A percentile compares a stretch with the other conserved stretches of the same genome.
Evolutionary conservation across 2,797 vertebrate genomes (phyloP).

Genomic region (Sandelia bainsii): DNA sequence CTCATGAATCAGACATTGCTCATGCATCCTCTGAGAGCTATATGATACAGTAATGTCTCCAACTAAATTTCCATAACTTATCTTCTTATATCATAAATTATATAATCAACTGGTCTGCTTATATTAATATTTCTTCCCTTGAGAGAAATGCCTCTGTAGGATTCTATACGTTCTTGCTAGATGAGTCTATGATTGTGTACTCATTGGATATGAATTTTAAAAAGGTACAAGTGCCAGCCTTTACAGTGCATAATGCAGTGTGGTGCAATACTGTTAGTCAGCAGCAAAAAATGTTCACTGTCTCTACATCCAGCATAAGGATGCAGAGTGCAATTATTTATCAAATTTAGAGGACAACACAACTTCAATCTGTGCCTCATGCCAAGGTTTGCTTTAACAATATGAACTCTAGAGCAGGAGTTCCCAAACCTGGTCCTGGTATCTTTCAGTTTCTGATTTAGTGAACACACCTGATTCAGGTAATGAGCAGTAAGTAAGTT

Average conservation of each 20-base stretch:
- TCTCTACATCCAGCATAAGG: not conserved
- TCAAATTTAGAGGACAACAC: conserved; percentile 1
- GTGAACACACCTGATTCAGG: no score
- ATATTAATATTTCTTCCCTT: conserved; percentile 50
- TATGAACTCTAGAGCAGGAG: not conserved
- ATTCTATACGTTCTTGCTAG: conserved; percentile 43
- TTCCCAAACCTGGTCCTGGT: no score
- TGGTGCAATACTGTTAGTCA: not conserved
- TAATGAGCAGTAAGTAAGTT: no score
- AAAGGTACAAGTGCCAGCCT: conserved; percentile 46
- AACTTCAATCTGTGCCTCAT: not conserved
- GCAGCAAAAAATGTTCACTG: conserved; percentile 4
- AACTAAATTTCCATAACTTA: conserved; percentile 68
- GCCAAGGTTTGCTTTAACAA: conserved; percentile 28
- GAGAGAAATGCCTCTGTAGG: conserved; percentile 50
- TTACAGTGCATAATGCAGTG: conserved; percentile 35
- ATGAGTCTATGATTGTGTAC: conserved; percentile 60
- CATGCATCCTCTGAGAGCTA: conserved; percentile 46
- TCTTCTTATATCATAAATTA: conserved; percentile 57
- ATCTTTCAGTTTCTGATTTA: no score
- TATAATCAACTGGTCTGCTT: not conserved
- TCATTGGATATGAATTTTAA: conserved; percentile 69
- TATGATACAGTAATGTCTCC: conserved; percentile 50
- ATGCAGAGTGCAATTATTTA: not conserved
- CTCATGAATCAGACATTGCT: conserved; percentile 31